phyloP scores from a whole-genome alignment of 2,888 invertebrate genomes.

The Bhutanitis thaidina region DNA sequence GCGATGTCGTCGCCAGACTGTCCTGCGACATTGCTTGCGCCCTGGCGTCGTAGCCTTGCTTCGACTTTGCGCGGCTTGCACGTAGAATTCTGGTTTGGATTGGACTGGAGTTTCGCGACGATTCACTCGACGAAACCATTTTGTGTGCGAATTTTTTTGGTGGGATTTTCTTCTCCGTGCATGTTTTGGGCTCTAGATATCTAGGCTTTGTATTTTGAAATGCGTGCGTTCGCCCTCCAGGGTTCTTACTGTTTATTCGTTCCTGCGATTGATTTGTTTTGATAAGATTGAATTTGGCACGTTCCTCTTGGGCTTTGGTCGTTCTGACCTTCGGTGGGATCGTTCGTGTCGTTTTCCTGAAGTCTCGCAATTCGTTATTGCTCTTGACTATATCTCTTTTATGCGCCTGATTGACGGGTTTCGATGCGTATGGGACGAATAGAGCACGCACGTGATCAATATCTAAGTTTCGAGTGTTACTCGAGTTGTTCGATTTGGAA shows the following conservation, averaged over 20 bases:
- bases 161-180: conserved; percentile 35
- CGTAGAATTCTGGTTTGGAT: conserved; percentile 65
- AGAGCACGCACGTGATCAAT: conserved; percentile 57
- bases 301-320: conserved; percentile 65
- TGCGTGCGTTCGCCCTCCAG: conserved; percentile 33
- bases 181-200: conserved; percentile 79
- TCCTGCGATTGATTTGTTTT: conserved; percentile 48
- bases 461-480: conserved; percentile 40
- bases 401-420: conserved; percentile 31
- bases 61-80: conserved; percentile 44
- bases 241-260: conserved; percentile 27
- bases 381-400: conserved; percentile 27
- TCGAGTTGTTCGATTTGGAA: conserved; percentile 25
- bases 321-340: conserved; percentile 52
- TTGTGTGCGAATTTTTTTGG: conserved; percentile 62
- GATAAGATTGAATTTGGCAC: conserved; percentile 57
- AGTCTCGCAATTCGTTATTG: conserved; percentile 36
- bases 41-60: conserved; percentile 46
- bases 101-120: conserved; percentile 85
- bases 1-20: conserved; percentile 67
- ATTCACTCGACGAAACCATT: conserved; percentile 82
- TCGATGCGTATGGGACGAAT: conserved; percentile 56
- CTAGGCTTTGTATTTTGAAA: conserved; percentile 75
- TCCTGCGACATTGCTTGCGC: conserved; percentile 68
- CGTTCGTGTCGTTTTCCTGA: conserved; percentile 28